Base-by-base conservation (phyloP, 2,888 invertebrate genomes). In the Uloborus plumipes region DNA sequence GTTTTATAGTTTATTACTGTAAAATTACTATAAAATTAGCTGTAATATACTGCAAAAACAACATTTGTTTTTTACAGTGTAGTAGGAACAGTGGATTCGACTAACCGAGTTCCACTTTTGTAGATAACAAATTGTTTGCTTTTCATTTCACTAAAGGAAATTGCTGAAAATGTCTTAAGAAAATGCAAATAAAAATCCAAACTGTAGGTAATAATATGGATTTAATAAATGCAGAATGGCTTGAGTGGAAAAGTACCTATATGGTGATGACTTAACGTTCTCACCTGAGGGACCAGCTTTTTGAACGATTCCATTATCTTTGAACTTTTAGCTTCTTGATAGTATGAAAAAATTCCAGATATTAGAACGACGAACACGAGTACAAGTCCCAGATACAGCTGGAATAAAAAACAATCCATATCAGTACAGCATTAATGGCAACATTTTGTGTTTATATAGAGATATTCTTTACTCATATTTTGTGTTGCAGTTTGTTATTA, bases 231-330 rank as follows among this genome's bases (percentile, higher is more conserved):
- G 9, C n/a, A 13, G 13, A 13, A 58, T 22, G 4, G 2, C n/a
- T 18, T n/a, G 6, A 59, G 22, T 59, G 7, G 22, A 18, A 20
- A 59, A 59, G 22, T 6, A 18, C n/a, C 6, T 13, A 61, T 61
- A 11, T 70, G 55, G 20, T 15, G n/a, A 22, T 51, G 26, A 3
- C 4, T 3, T 26, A 4, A 26, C 3, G 7, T n/a, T 16, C 55
- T 82, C 82, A 89, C 89, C 86, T 90, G 90, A 59, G 91, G 91
- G 51, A 91, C 91, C 91, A 96, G 91, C 88, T 93, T 94, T 87
- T 93, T 93, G 88, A 96, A 96, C 9, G 94, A 94, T 86, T 95
- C 95, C 94, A 96, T 95, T 53, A 95, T 94, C 85, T 92, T 91
- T 15, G 92, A 91, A 87, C 94, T 94, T 87, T 93, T 94, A 72